Conservation (phyloP, 2,797 vertebrate genomes). For the Mus spretus region DNA sequence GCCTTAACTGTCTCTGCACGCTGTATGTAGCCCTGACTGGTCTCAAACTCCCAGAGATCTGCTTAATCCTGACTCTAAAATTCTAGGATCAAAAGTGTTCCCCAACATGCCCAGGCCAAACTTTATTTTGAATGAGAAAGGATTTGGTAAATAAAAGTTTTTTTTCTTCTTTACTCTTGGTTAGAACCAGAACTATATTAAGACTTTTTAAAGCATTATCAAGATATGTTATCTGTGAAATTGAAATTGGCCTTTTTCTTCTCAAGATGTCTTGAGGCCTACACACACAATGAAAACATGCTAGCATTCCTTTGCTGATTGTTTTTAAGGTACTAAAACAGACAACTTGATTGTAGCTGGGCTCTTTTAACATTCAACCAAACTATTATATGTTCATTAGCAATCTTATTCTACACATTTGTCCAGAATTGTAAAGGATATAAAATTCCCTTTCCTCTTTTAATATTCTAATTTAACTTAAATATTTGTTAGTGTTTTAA, state of each 20-base stretch:
- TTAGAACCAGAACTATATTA: not conserved
- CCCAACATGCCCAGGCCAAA: not conserved
- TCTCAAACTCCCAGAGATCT: not conserved
- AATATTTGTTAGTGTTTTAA: not conserved
- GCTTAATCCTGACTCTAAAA: not conserved
- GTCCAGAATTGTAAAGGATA: not conserved
- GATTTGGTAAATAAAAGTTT: not conserved
- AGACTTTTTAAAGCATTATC: not conserved
- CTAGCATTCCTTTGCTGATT: not conserved
- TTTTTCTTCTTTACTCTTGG: not conserved
- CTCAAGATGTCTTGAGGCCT: not conserved
- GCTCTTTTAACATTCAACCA: not conserved
- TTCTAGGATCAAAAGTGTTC: not conserved
- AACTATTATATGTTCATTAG: not conserved
- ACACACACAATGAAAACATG: not conserved
- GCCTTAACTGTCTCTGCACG: no score
- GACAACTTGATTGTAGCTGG: not conserved
- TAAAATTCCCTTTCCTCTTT: not conserved
- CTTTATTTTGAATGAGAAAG: slow-evolving; percentile 27
- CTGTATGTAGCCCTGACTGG: not conserved
- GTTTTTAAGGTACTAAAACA: not conserved
- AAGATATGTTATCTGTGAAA: not conserved
- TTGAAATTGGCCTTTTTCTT: not conserved
- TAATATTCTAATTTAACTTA: not conserved
- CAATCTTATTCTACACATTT: not conserved